Evolutionary conservation across 2,113 vertebrate genomes (phyloP).

Genomic region (Ceratotherium simum): DNA sequence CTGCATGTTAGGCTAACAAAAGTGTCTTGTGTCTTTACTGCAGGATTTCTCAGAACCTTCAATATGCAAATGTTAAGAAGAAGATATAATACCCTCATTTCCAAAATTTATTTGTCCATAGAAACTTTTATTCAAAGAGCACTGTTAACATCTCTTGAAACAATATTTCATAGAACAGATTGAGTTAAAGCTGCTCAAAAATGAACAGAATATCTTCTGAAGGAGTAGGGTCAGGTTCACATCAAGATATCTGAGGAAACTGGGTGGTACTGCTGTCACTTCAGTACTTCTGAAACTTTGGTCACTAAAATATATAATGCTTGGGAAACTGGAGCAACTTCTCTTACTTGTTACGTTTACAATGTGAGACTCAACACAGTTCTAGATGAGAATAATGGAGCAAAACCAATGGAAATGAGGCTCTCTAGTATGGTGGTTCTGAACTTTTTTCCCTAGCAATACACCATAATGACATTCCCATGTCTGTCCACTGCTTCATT

Average conservation of each 20-base stretch:
- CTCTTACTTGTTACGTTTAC: slow-evolving; percentile 3
- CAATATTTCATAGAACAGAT: slow-evolving; percentile 17
- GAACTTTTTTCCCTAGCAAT: background rate
- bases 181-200: slow-evolving; percentile 54
- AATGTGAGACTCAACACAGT: background rate
- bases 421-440: background rate
- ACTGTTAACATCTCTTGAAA: slow-evolving; percentile 46
- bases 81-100: background rate
- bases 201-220: slow-evolving; percentile 21
- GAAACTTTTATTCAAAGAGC: slow-evolving; percentile 57
- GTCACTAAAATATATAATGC: background rate
- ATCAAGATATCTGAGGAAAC: background rate
- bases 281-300: background rate
- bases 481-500: background rate
- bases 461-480: background rate
- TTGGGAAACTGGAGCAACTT: background rate
- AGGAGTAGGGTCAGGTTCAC: background rate
- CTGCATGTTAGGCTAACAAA: background rate
- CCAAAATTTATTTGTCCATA: slow-evolving; percentile 36
- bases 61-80: background rate
- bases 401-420: slow-evolving; percentile 31
- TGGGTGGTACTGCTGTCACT: background rate
- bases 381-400: background rate
- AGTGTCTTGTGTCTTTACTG: background rate
- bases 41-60: slow-evolving; percentile 22